Evolutionary conservation across 2,888 invertebrate species (phyloP), one percentile per base, ranked within the genome.

Genomic region (Drymonia ruficornis): DNA sequence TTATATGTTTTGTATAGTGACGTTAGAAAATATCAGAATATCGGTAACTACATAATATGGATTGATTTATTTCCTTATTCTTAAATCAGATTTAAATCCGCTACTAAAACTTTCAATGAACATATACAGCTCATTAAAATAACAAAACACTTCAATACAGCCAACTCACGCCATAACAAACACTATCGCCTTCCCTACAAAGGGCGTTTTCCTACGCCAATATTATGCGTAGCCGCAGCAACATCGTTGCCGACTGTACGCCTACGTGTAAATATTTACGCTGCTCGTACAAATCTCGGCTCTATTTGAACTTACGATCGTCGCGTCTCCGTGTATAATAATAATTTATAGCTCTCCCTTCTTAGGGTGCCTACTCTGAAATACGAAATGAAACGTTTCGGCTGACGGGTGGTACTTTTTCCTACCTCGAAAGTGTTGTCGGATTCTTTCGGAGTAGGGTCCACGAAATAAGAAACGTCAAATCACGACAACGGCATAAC

Each of bases 261-360:
- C 18, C 42, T 50, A 16, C 15, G 34, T 15, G 34, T 49, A 53
- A 69, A 67, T 65, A 69, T 67, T 70, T 60, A 54, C 53, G 40
- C 53, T 12, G 48, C 57, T 49, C 49, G 36, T 50, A 55, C 64
- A 60, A 61, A 70, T 69, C 56, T 57, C 16, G 45, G 45, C 45
- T 56, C 34, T 69, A 55, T 70, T 67, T 69, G 63, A 63, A 54
- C 67, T 56, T 55, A 56, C 34, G 55, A 58, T 64, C 49, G 49
- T 55, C 57, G 45, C 50, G 50, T 53, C 48, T 45, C 45, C 45
- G 47, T 54, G 52, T 56, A 50, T 61, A 65, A 55, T 55, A 51
- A 63, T 65, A 56, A 69, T 61, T 63, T 55, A 69, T 59, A 53
- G 45, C 34, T 53, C 44, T 15, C 38, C 9, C 40, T 50, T 55